phyloP scores from a whole-genome alignment of 2,113 vertebrate species.

The Anolis sagrei region DNA sequence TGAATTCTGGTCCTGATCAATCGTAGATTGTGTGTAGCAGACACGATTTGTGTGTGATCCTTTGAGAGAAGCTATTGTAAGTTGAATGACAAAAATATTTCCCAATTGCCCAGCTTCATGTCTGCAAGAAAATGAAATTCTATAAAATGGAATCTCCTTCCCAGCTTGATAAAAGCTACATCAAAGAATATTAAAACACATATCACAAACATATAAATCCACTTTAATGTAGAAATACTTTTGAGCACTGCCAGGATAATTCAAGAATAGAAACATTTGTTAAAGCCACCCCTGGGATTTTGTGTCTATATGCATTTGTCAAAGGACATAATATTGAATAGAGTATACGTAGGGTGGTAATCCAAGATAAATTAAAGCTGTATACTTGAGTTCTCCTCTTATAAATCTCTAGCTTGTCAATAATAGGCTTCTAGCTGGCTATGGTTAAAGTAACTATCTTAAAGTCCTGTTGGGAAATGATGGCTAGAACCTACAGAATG shows the following conservation, averaged over 20 bases:
- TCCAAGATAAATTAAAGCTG: conserved; percentile 75
- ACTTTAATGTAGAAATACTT: conserved; percentile 46
- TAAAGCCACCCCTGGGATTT: conserved; percentile 72
- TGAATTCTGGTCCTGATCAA: not conserved
- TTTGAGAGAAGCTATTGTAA: not conserved
- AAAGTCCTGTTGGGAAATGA: conserved; percentile 59
- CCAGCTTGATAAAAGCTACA: conserved; percentile 40
- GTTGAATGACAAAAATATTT: not conserved
- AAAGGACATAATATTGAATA: conserved; percentile 70
- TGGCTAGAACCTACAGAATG: conserved; percentile 50
- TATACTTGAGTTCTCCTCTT: conserved; percentile 61
- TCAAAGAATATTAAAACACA: conserved; percentile 22
- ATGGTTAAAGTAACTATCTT: conserved; percentile 58
- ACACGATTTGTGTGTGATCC: not conserved
- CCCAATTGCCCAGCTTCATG: not conserved
- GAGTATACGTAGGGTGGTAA: conserved; percentile 73
- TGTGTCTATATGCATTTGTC: conserved; percentile 71
- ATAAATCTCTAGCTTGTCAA: conserved; percentile 78
- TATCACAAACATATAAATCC: conserved; percentile 37
- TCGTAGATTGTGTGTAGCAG: not conserved
- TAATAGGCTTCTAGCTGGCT: conserved; percentile 59
- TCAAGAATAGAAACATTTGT: conserved; percentile 68
- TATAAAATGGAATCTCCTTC: conserved; percentile 51
- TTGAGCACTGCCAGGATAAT: conserved; percentile 54
- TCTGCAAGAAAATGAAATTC: conserved; percentile 20